Percentiles rank a stretch among this genome's conserved stretches.
Evolutionary conservation across 2,797 vertebrate species (phyloP).

Genomic region (Philypnodon macrostomus): DNA sequence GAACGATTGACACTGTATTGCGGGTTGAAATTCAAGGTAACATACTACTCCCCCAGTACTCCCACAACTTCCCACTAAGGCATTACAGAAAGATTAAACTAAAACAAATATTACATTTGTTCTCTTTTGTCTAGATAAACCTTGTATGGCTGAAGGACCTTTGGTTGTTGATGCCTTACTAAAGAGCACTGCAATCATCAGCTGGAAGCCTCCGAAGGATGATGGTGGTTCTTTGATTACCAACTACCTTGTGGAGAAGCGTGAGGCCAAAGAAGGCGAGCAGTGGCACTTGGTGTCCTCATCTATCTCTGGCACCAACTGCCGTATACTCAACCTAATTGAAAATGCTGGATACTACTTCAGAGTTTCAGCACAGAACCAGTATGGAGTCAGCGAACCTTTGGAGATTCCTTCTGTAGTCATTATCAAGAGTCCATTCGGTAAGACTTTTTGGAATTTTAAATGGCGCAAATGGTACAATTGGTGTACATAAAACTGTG

Average conservation of each 20-base stretch:
- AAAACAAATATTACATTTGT: background rate
- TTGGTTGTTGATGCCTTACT: conserved; percentile 90
- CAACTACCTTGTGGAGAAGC: conserved; percentile 96
- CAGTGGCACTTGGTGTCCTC: conserved; percentile 95
- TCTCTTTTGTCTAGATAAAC: conserved; percentile 84
- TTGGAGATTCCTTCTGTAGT: conserved; percentile 90
- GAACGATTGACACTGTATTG: conserved; percentile 88
- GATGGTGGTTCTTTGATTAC: conserved; percentile 94
- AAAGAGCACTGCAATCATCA: conserved; percentile 92
- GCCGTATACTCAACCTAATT: conserved; percentile 89
- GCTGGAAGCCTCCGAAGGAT: conserved; percentile 94
- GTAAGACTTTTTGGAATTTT: conserved; percentile 71
- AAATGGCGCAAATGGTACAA: too few species aligned
- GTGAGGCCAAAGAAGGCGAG: conserved; percentile 95
- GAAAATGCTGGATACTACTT: conserved; percentile 98
- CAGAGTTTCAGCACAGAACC: conserved; percentile 96
- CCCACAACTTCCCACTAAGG: too few species aligned
- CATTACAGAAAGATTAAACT: background rate
- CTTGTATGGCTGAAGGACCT: conserved; percentile 88
- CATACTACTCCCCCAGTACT: background rate
- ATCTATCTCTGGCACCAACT: conserved; percentile 88
- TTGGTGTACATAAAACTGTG: too few species aligned
- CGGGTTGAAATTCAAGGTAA: conserved; percentile 98
- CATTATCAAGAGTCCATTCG: conserved; percentile 93
- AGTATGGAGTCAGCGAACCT: conserved; percentile 91